Evolutionary conservation across 2,113 vertebrate genomes (phyloP).

Genomic region (Asarcornis scutulata): DNA sequence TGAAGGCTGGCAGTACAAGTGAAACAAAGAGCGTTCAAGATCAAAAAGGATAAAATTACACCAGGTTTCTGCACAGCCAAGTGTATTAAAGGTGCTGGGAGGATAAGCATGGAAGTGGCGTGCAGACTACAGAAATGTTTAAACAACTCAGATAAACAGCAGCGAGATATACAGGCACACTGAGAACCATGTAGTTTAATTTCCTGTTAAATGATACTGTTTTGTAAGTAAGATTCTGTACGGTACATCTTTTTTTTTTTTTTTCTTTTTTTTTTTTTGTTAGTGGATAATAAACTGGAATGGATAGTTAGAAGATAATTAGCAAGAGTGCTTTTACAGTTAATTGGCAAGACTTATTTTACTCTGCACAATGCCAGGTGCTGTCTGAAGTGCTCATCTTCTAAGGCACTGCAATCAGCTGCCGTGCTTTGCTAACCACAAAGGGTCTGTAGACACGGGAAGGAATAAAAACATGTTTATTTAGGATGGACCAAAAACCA

Average conservation of each 20-base stretch:
- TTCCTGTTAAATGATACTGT: background rate
- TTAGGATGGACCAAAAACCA: background rate
- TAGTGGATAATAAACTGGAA: background rate
- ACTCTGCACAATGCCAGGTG: background rate
- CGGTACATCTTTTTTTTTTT: background rate
- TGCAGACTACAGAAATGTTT: background rate
- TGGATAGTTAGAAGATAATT: constrained; percentile 8
- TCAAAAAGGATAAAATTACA: background rate
- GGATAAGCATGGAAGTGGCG: background rate
- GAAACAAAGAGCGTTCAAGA: background rate
- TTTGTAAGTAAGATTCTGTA: background rate
- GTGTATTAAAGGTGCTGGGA: no score
- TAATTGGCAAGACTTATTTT: constrained; percentile 19
- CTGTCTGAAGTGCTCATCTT: background rate
- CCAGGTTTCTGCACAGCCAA: background rate
- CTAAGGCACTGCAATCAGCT: background rate
- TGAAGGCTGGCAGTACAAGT: background rate
- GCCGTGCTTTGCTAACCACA: background rate
- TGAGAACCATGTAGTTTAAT: background rate
- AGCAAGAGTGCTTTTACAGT: constrained; percentile 10
- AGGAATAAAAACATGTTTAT: background rate
- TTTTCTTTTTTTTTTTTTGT: background rate
- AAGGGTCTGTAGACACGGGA: background rate
- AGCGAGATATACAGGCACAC: background rate
- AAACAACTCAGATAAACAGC: background rate